Base-by-base conservation (phyloP, 2,888 invertebrate genomes). In the Tipula unca region DNA sequence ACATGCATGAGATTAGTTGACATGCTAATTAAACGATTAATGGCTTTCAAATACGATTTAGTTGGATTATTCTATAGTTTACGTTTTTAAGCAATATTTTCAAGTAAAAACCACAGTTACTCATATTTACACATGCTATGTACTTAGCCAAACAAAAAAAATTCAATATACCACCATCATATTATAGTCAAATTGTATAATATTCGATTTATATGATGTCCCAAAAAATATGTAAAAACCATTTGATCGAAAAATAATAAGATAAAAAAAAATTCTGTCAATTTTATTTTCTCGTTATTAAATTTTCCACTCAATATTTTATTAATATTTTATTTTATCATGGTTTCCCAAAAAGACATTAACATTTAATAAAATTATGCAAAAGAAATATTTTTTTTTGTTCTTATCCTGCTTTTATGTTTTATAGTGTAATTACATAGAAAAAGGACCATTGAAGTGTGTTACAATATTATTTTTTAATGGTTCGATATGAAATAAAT, bases 251-350 rank as follows among this genome's bases (percentile, higher is more conserved):
- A 20, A 69, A 25, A 69, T 69, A 69, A 69, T 25, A 69, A 20
- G 20, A 69, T 69, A 69, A 69, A 69, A 54, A 17, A 69, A 69
- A 69, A 42, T n/a, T 69, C 6, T 69, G 69, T 20, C 69, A 69
- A 25, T 25, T 48, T 69, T 69, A 69, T 69, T 69, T 69, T 69
- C 69, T 69, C 69, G 69, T 69, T 69, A 69, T 69, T 69, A 69
- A 69, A 69, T 69, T 69, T 69, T 25, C 69, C 69, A 69, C 69
- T 69, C 69, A 69, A 69, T 69, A 69, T 69, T 69, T n/a, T n/a
- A n/a, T n/a, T n/a, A n/a, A n/a, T n/a, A n/a, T n/a, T n/a, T n/a
- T n/a, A n/a, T n/a, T n/a, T 69, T 69, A 69, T 25, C 69, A 25
- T 69, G 69, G 69, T 69, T 69, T 25, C 10, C 69, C 25, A 25